Base-by-base conservation (phyloP, 2,888 invertebrate genomes). In the Polymixis flavicincta region DNA sequence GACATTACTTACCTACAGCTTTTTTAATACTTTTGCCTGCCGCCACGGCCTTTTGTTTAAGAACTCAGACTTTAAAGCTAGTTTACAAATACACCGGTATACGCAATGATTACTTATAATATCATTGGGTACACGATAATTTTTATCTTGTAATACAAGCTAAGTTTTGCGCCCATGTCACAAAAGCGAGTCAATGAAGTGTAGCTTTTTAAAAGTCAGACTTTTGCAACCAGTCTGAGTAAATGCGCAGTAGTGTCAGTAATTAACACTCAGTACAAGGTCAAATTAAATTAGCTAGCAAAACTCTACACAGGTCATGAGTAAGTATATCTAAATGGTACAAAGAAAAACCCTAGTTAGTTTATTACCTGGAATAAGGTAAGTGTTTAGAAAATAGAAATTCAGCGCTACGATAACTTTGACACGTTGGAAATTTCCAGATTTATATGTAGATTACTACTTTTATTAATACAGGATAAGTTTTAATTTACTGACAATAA, bases 31-130 rank as follows among this genome's bases (percentile, higher is more conserved):
- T 17, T 42, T 61, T 48, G 13, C 60, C 19, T 66, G 5, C 5
- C 48, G 42, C 2, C 5, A 13, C 14, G 7, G 45, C 37, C 52
- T 45, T 67, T 78, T 59, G 11, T 17, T 32, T 48, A 45, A 32
- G 37, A 67, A 45, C 13, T 7, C n/a, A 80, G 57, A 79, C 8
- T 52, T 63, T 45, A 45, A 37, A 71, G 17, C 45, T 50, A 64
- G 50, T 79, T 76, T 54, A 28, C 14, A 37, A 69, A 61, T 78
- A 17, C 19, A 42, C 42, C 42, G 42, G 42, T n/a, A n/a, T n/a
- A n/a, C n/a, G n/a, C n/a, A n/a, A n/a, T n/a, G n/a, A n/a, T n/a
- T n/a, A n/a, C n/a, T n/a, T n/a, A n/a, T n/a, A n/a, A n/a, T n/a
- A n/a, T n/a, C n/a, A n/a, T n/a, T n/a, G n/a, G n/a, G n/a, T 42